Conservation (phyloP, 2,888 invertebrate species). For the Caenorhabditis drosophilae region DNA sequence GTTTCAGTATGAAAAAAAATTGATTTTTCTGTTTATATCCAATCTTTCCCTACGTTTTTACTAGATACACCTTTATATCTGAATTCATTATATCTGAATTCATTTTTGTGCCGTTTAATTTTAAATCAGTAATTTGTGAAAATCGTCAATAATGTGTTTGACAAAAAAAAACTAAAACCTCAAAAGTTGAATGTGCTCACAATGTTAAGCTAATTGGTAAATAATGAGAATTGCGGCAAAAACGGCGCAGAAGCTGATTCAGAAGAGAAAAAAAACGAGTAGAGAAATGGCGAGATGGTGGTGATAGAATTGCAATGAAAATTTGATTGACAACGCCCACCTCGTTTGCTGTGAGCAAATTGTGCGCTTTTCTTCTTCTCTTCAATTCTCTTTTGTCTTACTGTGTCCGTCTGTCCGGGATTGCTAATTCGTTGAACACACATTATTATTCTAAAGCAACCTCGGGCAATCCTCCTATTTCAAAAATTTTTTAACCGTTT, state of each 20-base stretch:
- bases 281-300: not conserved
- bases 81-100: too few species aligned
- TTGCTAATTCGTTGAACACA: slow-evolving; percentile 35
- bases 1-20: too few species aligned
- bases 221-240: slow-evolving; percentile 10
- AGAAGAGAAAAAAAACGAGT: not conserved
- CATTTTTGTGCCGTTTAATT: too few species aligned
- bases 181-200: slow-evolving; percentile 13
- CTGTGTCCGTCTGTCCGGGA: slow-evolving; percentile 18
- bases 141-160: slow-evolving; percentile 6
- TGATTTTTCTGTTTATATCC: too few species aligned
- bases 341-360: slow-evolving; percentile 27
- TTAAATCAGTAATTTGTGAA: too few species aligned
- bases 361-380: too few species aligned
- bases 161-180: slow-evolving; percentile 23
- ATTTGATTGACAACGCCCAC: slow-evolving; percentile 23
- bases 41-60: too few species aligned
- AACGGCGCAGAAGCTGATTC: slow-evolving; percentile 12
- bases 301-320: too few species aligned
- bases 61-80: too few species aligned
- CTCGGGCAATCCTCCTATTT: slow-evolving; percentile 11
- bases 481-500: too few species aligned
- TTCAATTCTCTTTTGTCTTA: slow-evolving; percentile 40
- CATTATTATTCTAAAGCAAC: slow-evolving; percentile 12
- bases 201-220: slow-evolving; percentile 19